These are phyloP conservation scores for Sebastes fasciatus DNA, from an alignment of 2,113 vertebrate genomes.

Conservation along the genomic window DNA sequence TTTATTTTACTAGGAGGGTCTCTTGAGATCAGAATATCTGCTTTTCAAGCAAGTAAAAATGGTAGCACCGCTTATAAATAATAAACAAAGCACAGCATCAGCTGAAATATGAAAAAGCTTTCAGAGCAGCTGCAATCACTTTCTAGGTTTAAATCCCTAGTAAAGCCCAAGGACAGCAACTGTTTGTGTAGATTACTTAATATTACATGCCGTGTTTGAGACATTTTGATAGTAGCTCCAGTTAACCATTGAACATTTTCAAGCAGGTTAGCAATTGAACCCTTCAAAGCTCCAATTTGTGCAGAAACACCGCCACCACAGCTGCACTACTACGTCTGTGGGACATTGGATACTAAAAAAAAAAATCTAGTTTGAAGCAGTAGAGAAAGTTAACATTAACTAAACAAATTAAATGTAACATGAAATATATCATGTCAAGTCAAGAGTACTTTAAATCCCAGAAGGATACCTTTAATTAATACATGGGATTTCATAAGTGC, in stretches of 20 bases:
- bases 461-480: constrained; percentile 17
- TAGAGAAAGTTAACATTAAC: not conserved
- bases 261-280: not conserved
- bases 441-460: not conserved
- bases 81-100: not conserved
- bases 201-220: not conserved
- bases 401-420: not conserved
- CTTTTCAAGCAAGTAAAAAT: not conserved
- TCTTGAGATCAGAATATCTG: not conserved
- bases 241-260: not conserved
- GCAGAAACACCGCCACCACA: not conserved
- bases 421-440: not conserved
- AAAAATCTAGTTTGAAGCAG: not conserved
- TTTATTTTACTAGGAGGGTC: not conserved
- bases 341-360: constrained; percentile 1
- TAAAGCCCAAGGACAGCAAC: constrained; percentile 7
- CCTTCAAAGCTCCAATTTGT: not conserved
- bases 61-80: not conserved
- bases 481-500: constrained; percentile 11
- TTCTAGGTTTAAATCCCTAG: not conserved
- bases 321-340: not conserved
- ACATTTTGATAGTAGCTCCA: not conserved
- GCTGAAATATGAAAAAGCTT: not conserved
- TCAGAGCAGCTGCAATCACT: not conserved
- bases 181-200: not conserved